Evolutionary conservation across 2,888 invertebrate genomes (phyloP), one percentile per base, ranked within the genome.

Genomic region (Catocala nupta): DNA sequence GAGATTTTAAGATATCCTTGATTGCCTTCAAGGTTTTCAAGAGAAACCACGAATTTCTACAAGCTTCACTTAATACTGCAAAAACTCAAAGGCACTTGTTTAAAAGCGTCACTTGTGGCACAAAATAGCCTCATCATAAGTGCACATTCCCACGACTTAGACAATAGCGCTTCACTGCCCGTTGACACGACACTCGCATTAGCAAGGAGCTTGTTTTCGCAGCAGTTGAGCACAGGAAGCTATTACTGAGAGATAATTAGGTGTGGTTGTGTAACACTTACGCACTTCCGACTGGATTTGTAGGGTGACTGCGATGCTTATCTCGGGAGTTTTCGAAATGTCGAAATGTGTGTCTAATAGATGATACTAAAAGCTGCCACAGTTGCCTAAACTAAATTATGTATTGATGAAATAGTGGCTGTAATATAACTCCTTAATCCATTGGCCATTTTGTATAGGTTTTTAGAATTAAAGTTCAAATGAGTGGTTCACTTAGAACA

Each of bases 181-280:
- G 71, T 64, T 73, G 70, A 89, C 90, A 89, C 64, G 84, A 75
- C 76, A 84, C 73, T 74, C 65, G 74, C 88, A 90, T 89, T 90
- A 82, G 71, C 65, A 77, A 78, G 70, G 76, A 61, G 51, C 53
- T 58, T 59, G 70, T 70, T 73, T 77, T 71, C 64, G 78, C 76
- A 70, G 65, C 67, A 57, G 61, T 62, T 51, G 55, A 61, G 63
- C 60, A 73, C 88, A 87, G 92, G 92, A 92, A 92, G 84, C 81
- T 81, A 84, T 88, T 86, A 88, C 81, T 81, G 79, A 82, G 78
- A 76, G 85, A 88, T 91, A 90, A 93, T 93, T 90, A 90, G 90
- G 86, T 89, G 88, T 75, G 77, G 81, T 83, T 83, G 80, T 85
- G 86, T 87, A 86, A 90, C 90, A 91, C 91, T 90, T 86, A 84